Evolutionary conservation across 37 sponge, comb jelly and placozoan species (phyloP), one percentile per base, ranked within the genome.

Genomic region (Cladorhizidae sp.): DNA sequence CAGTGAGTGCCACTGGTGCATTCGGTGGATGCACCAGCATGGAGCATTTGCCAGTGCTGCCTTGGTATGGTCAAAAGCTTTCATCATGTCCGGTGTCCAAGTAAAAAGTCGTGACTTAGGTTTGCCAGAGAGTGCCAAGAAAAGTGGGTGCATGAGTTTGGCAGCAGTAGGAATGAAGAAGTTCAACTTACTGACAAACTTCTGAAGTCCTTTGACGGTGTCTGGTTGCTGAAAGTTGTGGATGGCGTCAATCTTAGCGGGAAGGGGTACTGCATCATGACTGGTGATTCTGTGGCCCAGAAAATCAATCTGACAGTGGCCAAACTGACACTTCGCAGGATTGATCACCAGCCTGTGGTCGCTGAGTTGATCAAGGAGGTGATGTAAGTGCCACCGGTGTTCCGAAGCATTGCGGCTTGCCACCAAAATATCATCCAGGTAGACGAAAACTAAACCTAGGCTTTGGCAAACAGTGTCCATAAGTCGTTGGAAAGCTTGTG

Each of bases 391-490:
- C 7, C 55, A 40, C 20, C 51, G 42, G 73, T 81, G 83, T 32
- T 76, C 56, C 49, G 9, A 9, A 9, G 8, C 49, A 45, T 45
- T 9, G 8, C 9, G 5, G 49, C 49, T 45, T 45, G 49, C 9
- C 49, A 45, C 49, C 5, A 45, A 9, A 45, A 45, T 45, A 9
- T 45, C 49, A 45, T 45, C 49, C 49, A 45, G 5, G 9, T 45
- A 45, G 8, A 45, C 49, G 9, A 45, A 45, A 45, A 45, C 49
- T 12, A 9, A 45, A 36, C 70, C 72, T 29, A 82, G 42, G 40
- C 57, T 70, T 43, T 64, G 85, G 32, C 85, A 84, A 40, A 84
- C 76, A 14, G 40, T 75, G 59, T 84, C 85, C 85, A 84, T 84
- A 12, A 84, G 77, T 21, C 85, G 69, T 32, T 84, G 49, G 9